These are phyloP conservation scores for Nephrotoma guestfalica DNA, from an alignment of 2,888 invertebrate species.

Conservation along the genomic window DNA sequence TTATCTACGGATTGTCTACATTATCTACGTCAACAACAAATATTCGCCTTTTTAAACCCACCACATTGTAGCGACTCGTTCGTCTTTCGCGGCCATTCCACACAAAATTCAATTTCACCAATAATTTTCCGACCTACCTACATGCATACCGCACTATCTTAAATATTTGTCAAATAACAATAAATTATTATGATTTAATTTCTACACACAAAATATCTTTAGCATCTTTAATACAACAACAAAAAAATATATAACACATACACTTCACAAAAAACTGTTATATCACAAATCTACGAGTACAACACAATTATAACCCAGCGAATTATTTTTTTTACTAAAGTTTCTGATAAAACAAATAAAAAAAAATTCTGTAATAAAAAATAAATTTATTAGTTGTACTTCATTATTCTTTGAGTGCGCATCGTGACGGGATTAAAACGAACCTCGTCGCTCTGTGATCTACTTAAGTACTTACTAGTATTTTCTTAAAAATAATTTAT, in stretches of 20 bases:
- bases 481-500: neutral
- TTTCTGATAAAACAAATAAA: neutral
- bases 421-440: neutral
- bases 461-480: neutral
- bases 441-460: neutral
- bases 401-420: neutral
- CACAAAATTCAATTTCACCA: neutral
- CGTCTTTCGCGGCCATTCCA: too few species aligned
- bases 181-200: neutral
- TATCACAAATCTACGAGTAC: neutral
- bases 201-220: neutral
- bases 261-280: neutral
- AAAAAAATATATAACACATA: neutral
- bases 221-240: neutral
- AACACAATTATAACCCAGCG: neutral
- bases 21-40: too few species aligned
- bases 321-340: neutral
- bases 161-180: neutral
- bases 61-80: too few species aligned
- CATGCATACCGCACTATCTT: neutral
- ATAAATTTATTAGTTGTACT: neutral
- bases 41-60: too few species aligned
- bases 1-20: too few species aligned
- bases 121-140: neutral
- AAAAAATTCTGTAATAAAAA: neutral